Conservation (phyloP, 37 sponge, comb jelly and placozoan genomes). For the Petrosia ficiformis region DNA sequence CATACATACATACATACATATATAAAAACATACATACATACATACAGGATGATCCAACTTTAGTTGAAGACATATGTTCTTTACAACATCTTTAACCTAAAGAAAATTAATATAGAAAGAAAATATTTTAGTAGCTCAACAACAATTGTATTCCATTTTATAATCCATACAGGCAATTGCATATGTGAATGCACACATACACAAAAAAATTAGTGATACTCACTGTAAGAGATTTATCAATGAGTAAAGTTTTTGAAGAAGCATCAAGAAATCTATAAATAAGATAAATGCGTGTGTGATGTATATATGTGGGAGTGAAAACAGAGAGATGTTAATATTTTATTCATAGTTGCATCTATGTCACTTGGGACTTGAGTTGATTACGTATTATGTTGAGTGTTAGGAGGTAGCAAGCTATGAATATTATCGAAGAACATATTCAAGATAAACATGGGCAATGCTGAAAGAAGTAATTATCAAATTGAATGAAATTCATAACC, state of each 20-base stretch:
- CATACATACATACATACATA: background rate
- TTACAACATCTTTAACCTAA: conserved; percentile 56
- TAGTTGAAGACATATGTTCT: conserved; percentile 53
- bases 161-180: background rate
- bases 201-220: background rate
- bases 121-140: too few relatives aligned
- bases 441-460: background rate
- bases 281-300: background rate
- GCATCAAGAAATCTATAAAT: conserved; percentile 71
- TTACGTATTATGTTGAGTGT: too few relatives aligned
- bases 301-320: background rate
- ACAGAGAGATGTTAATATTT: too few relatives aligned
- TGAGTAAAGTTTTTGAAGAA: conserved; percentile 37
- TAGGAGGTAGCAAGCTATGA: background rate
- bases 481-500: background rate
- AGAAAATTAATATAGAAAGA: background rate
- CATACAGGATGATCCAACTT: conserved; percentile 48
- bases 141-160: too few relatives aligned
- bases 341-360: too few relatives aligned
- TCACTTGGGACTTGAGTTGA: too few relatives aligned
- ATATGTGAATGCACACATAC: background rate
- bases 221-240: conserved; percentile 62
- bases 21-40: background rate
- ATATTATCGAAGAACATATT: background rate
- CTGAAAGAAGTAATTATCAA: too few relatives aligned